Evolutionary conservation across 2,888 invertebrate genomes (phyloP), one percentile per base, ranked within the genome.

Genomic region (Eupelmus urozonus): DNA sequence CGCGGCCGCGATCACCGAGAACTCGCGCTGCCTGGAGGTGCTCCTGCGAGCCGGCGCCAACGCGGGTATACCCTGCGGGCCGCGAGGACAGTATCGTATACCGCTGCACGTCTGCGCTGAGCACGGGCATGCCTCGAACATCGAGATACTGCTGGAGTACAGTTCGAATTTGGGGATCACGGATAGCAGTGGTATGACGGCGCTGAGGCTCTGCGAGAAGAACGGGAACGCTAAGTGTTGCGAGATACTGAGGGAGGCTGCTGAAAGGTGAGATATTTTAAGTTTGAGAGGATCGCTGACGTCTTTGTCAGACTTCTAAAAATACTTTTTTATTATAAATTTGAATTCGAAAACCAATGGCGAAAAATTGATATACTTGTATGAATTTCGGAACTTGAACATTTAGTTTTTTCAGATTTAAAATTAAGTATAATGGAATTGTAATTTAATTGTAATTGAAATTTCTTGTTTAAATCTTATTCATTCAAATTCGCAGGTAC

Each of bases 41-140:
- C 91, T 96, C 45, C 90, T 96, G 25, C 91, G 91, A 71, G 93
- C 94, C 18, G 95, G 95, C 18, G 95, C 95, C 0, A 92, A 93
- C 84, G 92, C 94, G 0, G 94, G 95, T 84, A 92, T 94, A 1
- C 90, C 91, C 13, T 94, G 94, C 84, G 94, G 94, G 13, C 91
- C 92, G 0, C 90, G 93, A 71, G 94, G 94, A 13, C 94, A 95
- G 34, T 92, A 92, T 74, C 90, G 96, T 93, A 96, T 95, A 13
- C 94, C 96, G 1, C 91, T 97, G 16, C 97, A 97, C 90, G 92
- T 96, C 40, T 94, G 95, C 71, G 94, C 95, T 0, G 95, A 96
- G 86, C 93, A 95, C 85, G 96, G 96, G 0, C 94, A 95, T 87
- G 90, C 92, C 45, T 92, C 92, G 78, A 96, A 96, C 86, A 92